These are phyloP conservation scores for Shinisaurus crocodilurus DNA, from an alignment of 2,113 vertebrate genomes.

Conservation along the genomic window DNA sequence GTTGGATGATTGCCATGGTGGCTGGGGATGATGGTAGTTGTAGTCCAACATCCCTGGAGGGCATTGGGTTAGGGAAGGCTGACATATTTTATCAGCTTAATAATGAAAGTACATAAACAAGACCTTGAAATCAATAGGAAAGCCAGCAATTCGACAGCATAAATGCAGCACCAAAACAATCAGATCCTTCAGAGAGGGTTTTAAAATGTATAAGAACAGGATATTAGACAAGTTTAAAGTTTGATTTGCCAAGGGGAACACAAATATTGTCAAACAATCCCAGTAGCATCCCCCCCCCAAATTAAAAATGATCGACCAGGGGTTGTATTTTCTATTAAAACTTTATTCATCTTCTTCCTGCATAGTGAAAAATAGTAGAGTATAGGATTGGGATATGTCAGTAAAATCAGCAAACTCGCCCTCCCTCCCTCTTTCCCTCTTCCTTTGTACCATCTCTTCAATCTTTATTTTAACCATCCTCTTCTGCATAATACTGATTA, in stretches of 20 bases:
- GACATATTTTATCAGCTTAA: constrained; percentile 22
- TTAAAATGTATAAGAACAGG: constrained; percentile 34
- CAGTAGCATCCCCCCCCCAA: constrained; percentile 27
- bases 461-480: neutral
- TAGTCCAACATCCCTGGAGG: too few relatives aligned
- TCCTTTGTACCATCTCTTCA: neutral
- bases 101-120: constrained; percentile 17
- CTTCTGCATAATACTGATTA: neutral
- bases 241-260: constrained; percentile 54
- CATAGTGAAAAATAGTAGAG: neutral
- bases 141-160: constrained; percentile 40
- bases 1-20: too few relatives aligned
- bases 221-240: constrained; percentile 20
- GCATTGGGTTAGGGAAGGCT: too few relatives aligned
- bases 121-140: constrained; percentile 46
- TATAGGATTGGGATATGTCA: neutral
- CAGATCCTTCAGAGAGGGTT: constrained; percentile 41
- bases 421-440: neutral
- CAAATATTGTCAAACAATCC: constrained; percentile 38
- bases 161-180: constrained; percentile 40
- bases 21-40: too few relatives aligned
- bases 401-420: neutral
- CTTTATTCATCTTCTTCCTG: neutral
- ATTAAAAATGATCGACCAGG: constrained; percentile 51
- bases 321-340: neutral